These are phyloP conservation scores for Emydura subglobosa DNA, from an alignment of 2,113 vertebrate species.

Conservation along the genomic window DNA sequence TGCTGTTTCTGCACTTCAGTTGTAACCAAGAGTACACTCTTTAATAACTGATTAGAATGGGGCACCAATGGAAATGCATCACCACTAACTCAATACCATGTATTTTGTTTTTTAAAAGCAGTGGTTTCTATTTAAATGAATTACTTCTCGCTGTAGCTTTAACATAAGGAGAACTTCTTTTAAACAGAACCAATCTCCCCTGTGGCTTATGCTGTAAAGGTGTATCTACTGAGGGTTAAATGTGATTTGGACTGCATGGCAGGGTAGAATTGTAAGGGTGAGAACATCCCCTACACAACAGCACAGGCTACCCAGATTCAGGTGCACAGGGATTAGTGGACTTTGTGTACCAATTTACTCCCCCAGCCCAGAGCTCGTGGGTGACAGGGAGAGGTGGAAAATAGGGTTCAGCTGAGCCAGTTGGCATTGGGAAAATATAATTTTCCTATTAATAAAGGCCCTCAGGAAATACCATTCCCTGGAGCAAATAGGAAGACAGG, in stretches of 20 bases:
- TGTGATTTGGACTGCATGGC: neutral
- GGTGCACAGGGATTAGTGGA: neutral
- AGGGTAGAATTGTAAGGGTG: neutral
- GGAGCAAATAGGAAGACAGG: neutral
- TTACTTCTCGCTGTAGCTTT: too few species aligned
- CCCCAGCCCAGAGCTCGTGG: too few species aligned
- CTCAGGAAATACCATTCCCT: neutral
- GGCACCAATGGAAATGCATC: neutral
- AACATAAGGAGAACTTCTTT: too few species aligned
- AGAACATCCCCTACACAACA: neutral
- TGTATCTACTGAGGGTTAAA: neutral
- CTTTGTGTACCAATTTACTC: too few species aligned
- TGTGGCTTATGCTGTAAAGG: neutral
- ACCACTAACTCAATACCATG: neutral
- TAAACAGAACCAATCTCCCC: neutral
- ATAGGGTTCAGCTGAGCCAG: neutral
- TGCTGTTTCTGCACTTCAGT: neutral
- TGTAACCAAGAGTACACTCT: neutral
- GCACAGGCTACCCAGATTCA: fast-evolving
- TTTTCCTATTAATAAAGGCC: neutral
- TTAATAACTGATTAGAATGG: neutral
- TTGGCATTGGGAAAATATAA: neutral
- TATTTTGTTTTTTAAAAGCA: neutral
- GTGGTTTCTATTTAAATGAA: neutral
- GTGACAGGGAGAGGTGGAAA: neutral